phyloP scores from a whole-genome alignment of 92 coral and sea anemone genomes.

The Muricea muricata region DNA sequence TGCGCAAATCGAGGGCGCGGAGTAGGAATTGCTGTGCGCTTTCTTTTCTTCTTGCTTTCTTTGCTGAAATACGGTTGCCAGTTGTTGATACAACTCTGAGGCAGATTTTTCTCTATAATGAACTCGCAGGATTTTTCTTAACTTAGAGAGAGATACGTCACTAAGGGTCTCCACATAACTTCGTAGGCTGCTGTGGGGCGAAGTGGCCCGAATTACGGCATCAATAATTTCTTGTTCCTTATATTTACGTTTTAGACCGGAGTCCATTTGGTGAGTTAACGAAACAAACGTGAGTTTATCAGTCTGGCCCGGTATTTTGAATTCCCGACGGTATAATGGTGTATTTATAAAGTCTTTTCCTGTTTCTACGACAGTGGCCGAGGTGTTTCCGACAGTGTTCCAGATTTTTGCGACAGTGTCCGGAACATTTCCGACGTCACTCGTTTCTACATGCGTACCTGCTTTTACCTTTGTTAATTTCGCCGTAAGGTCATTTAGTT shows the following conservation, averaged over 20 bases:
- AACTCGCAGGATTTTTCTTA: constrained; percentile 47
- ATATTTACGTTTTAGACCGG: constrained; percentile 60
- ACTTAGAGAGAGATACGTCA: constrained; percentile 59
- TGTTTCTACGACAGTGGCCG: no score
- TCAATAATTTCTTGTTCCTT: constrained; percentile 51
- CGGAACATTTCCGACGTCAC: neutral
- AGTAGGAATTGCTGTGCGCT: constrained; percentile 64
- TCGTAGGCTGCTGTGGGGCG: constrained; percentile 62
- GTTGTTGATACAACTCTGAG: constrained; percentile 48
- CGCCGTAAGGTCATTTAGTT: neutral
- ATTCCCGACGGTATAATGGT: constrained; percentile 24
- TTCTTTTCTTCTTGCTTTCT: constrained; percentile 26
- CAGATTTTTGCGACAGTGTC: neutral
- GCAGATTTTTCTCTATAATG: constrained; percentile 50
- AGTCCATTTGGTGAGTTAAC: constrained; percentile 66
- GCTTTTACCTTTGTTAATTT: neutral
- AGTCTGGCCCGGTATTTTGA: constrained; percentile 53
- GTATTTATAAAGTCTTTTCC: no score
- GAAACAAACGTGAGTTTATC: constrained; percentile 66
- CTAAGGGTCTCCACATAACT: constrained; percentile 61
- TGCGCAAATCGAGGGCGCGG: constrained; percentile 55
- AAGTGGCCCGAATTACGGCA: constrained; percentile 57
- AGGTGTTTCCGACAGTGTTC: no score
- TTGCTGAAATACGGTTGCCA: constrained; percentile 36
- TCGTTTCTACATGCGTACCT: neutral